Evolutionary conservation across 1,140 invertebrate genomes (phyloP).

Genomic region (Aphis craccivora): DNA sequence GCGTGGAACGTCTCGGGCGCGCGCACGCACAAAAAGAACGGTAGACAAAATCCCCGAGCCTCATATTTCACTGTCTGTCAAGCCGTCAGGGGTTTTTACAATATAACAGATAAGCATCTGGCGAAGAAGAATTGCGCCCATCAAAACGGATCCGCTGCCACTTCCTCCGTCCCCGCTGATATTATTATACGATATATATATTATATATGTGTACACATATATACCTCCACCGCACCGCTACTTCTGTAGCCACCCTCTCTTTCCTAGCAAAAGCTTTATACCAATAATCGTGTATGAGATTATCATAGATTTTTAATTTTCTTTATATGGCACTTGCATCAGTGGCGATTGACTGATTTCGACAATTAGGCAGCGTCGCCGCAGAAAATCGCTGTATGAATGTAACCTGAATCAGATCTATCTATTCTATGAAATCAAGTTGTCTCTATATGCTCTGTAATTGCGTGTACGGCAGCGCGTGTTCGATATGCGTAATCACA

Average conservation of each 20-base stretch:
- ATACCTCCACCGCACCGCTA: not conserved
- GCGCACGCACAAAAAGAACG: constrained; percentile 51
- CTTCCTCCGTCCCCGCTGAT: not conserved
- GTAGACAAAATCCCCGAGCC: constrained; percentile 46
- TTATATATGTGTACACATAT: not conserved
- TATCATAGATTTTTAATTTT: not conserved
- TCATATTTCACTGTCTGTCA: constrained; percentile 58
- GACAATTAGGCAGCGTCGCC: not conserved
- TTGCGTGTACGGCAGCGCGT: no score
- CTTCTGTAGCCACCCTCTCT: not conserved
- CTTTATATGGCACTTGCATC: not conserved
- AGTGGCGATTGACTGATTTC: not conserved
- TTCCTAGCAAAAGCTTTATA: not conserved
- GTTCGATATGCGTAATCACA: no score
- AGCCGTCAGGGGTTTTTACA: constrained; percentile 58
- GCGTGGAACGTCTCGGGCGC: constrained; percentile 48
- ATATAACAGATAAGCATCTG: constrained; percentile 57
- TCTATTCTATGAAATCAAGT: no score
- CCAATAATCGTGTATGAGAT: not conserved
- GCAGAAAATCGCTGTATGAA: not conserved
- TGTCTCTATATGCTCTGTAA: no score
- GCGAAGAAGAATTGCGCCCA: constrained; percentile 56
- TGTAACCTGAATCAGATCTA: not conserved
- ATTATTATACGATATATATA: not conserved
- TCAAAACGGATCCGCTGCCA: constrained; percentile 37